Evolutionary conservation across 2,888 invertebrate species (phyloP).

Genomic region (Adelphocoris suturalis): DNA sequence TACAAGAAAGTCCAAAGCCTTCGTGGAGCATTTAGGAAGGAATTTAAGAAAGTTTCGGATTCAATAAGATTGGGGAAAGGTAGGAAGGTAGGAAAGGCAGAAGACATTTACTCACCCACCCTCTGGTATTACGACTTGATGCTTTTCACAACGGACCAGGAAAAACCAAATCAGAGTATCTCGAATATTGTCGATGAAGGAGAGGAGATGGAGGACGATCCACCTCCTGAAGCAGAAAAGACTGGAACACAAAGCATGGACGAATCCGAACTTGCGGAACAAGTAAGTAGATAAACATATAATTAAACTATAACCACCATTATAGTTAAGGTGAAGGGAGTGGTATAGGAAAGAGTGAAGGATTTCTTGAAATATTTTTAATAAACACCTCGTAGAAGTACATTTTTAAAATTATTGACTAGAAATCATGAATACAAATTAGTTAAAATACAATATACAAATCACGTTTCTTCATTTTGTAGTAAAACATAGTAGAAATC

Average conservation of each 20-base stretch:
- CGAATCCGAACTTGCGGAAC: slow-evolving; percentile 40
- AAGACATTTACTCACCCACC: slow-evolving; percentile 20
- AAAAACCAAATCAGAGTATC: slow-evolving; percentile 40
- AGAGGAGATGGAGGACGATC: slow-evolving; percentile 42
- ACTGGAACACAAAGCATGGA: background rate
- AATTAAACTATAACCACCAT: slow-evolving; percentile 15
- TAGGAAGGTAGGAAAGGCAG: too few relatives aligned
- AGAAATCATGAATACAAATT: slow-evolving; percentile 22
- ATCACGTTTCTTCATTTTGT: slow-evolving; percentile 24
- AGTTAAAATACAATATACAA: background rate
- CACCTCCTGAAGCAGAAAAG: slow-evolving; percentile 25
- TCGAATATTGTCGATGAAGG: slow-evolving; percentile 1
- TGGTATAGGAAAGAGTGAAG: slow-evolving; percentile 5
- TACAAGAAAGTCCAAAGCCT: too few relatives aligned
- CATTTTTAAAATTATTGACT: background rate
- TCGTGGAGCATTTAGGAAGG: slow-evolving; percentile 58
- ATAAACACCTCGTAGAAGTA: slow-evolving; percentile 41
- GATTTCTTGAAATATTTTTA: slow-evolving; percentile 27
- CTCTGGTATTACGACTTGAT: slow-evolving; percentile 21
- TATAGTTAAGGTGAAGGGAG: slow-evolving; percentile 3
- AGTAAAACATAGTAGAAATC: slow-evolving; percentile 18
- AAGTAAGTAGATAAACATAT: slow-evolving; percentile 36
- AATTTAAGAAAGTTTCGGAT: slow-evolving; percentile 59
- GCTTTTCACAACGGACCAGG: slow-evolving; percentile 25
- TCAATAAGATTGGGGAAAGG: slow-evolving; percentile 23